Conservation (phyloP, 2,113 vertebrate genomes). For the Marmota monax region DNA sequence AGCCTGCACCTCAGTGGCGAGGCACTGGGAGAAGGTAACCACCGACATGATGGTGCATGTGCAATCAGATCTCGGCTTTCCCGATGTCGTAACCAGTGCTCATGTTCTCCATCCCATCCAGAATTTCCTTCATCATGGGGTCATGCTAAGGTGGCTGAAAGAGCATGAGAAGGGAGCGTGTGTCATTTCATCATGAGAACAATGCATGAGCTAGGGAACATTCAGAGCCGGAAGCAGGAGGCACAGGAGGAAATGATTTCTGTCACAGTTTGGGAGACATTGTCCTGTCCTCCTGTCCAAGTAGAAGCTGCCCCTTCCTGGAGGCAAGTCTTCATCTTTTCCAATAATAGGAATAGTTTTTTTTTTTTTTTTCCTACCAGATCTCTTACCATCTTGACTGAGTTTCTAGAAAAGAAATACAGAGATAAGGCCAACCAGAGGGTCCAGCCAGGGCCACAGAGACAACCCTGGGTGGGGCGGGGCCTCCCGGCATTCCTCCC, state of each 20-base stretch:
- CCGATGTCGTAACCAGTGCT: accelerated
- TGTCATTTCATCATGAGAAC: not conserved
- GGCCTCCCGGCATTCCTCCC: accelerated
- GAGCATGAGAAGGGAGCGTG: accelerated
- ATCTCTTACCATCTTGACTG: not conserved
- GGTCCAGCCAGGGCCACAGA: too few relatives aligned
- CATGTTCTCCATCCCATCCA: accelerated
- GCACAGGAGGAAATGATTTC: not conserved
- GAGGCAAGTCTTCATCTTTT: not conserved
- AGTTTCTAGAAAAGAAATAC: not conserved
- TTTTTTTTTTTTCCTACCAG: not conserved
- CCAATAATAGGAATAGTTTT: accelerated
- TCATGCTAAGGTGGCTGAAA: not conserved
- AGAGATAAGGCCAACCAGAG: not conserved
- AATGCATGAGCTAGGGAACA: not conserved
- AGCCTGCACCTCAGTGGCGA: not conserved
- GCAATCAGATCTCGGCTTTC: accelerated
- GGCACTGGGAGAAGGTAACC: accelerated
- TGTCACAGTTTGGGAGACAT: not conserved
- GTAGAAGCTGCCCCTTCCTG: not conserved
- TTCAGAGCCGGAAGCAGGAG: not conserved
- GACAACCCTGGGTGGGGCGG: accelerated
- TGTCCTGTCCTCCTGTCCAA: not conserved
- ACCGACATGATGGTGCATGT: accelerated
- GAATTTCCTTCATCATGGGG: accelerated